A percentile compares a stretch with the other conserved stretches of the same genome.
Evolutionary conservation across 2,113 vertebrate species (phyloP).

Genomic region (Chlorodrepanis virens): DNA sequence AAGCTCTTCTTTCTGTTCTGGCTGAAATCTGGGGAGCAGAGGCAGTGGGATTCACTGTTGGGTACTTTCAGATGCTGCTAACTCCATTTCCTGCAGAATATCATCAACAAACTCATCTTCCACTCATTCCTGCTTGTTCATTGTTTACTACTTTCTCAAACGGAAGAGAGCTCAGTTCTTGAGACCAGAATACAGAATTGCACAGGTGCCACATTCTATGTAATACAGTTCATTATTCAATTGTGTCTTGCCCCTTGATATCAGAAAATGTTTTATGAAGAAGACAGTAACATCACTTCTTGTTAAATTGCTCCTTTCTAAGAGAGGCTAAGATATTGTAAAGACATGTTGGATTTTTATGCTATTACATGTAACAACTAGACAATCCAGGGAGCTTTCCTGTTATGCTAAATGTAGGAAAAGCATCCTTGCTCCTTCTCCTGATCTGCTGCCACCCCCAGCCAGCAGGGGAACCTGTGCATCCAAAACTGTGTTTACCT

Average conservation of each 20-base stretch:
- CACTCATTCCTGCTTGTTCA: neutral
- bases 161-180: neutral
- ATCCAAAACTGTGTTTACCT: neutral
- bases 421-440: neutral
- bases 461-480: neutral
- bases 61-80: neutral
- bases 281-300: neutral
- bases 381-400: neutral
- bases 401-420: neutral
- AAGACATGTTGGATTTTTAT: neutral
- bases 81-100: neutral
- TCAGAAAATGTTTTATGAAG: neutral
- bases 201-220: fast-evolving
- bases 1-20: neutral
- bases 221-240: neutral
- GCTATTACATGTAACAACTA: neutral
- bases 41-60: neutral
- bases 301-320: neutral
- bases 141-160: neutral
- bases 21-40: neutral
- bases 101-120: neutral
- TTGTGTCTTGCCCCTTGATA: neutral
- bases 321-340: neutral
- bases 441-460: fast-evolving
- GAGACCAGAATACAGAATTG: neutral